Base-by-base conservation (phyloP, 2,797 vertebrate species). In the Neoniphon sammara region DNA sequence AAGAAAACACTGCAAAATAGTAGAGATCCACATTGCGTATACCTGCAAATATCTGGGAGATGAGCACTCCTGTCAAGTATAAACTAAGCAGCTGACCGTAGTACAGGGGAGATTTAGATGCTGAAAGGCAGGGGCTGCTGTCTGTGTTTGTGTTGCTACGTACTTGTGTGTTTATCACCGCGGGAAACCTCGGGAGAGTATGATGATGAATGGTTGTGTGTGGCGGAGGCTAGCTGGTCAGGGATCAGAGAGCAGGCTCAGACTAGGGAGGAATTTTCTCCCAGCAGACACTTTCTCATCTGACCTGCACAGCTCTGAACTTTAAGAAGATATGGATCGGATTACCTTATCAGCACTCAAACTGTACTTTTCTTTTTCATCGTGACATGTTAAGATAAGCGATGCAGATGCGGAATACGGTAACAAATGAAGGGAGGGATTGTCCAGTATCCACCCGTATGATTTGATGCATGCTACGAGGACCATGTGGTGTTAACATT, bases 111-210 rank as follows among this genome's bases (percentile, higher is more conserved):
- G 74, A 81, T 76, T 84, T 70, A 76, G 30, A 80, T 55, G 58
- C 70, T 66, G 67, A 79, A 79, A 78, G 67, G 59, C 55, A 52
- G 17, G 4, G 21, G 10, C 71, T 49, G 63, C 56, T 64, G 74
- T 81, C 30, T 78, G 59, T 66, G 39, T 78, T 74, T 85, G 77
- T 72, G 81, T 81, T 82, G 78, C 78, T 81, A 58, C 78, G 83
- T 75, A 34, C 46, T 62, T 73, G 70, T 70, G 20, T 86, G 79
- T 87, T 89, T 86, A 85, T 75, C 69, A n/a, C 50, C 4, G 64
- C 8, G 2, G 69, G 58, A 72, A 54, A 31, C 25, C 70, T 78
- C 71, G 4, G 11, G 78, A 72, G 64, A 61, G 54, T 5, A 49
- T 5, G 42, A 73, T 73, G 76, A 86, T 71, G 69, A 82, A 78